Percentiles rank a stretch among this genome's conserved stretches.
Evolutionary conservation across 2,113 vertebrate species (phyloP).

Genomic region (Proterorhinus semilunaris): DNA sequence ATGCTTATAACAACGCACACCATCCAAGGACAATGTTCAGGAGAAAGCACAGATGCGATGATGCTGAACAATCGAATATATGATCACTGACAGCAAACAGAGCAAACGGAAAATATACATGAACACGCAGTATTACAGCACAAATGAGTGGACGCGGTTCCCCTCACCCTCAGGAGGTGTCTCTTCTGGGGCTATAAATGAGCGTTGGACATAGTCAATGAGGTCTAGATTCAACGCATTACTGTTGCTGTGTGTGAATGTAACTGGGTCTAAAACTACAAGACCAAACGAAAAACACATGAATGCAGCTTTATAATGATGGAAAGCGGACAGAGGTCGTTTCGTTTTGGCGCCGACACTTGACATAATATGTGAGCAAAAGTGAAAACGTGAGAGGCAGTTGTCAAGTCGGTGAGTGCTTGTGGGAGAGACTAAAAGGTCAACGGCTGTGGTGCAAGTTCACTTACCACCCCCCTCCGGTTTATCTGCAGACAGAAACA

Average conservation of each 20-base stretch:
- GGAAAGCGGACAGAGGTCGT: not conserved
- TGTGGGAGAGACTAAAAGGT: conserved; percentile 42
- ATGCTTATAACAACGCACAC: too few relatives aligned
- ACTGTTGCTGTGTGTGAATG: too few relatives aligned
- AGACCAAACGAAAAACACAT: too few relatives aligned
- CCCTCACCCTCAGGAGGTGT: conserved; percentile 36
- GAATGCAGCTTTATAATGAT: too few relatives aligned
- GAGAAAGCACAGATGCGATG: too few relatives aligned
- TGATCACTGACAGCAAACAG: too few relatives aligned
- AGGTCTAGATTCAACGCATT: not conserved
- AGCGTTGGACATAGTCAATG: conserved; percentile 22
- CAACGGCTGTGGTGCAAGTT: conserved; percentile 22
- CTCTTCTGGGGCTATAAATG: conserved; percentile 48
- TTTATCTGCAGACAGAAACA: conserved; percentile 47
- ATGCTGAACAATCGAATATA: too few relatives aligned
- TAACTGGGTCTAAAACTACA: too few relatives aligned
- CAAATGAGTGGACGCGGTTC: not conserved
- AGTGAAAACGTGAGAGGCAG: conserved; percentile 54
- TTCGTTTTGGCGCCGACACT: conserved; percentile 1
- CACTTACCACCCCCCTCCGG: conserved; percentile 60
- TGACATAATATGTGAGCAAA: conserved; percentile 29
- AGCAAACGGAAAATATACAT: too few relatives aligned
- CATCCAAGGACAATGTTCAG: too few relatives aligned
- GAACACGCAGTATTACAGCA: not conserved
- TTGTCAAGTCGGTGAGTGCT: conserved; percentile 43